These are phyloP conservation scores for Enteromius paludinosus DNA, from an alignment of 2,797 vertebrate genomes.

Conservation along the genomic window DNA sequence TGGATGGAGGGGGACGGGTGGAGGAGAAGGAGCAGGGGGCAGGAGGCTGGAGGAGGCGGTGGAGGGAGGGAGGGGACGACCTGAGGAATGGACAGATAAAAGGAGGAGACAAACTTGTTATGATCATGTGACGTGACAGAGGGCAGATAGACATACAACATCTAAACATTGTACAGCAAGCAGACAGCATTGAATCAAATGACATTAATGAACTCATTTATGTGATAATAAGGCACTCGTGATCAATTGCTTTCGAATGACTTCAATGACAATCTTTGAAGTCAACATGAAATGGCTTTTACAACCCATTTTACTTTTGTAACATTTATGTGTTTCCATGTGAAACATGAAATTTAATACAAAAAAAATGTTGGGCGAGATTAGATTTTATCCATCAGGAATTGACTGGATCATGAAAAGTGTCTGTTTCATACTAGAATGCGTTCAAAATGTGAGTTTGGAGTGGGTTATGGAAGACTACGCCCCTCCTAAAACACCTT, in stretches of 20 bases:
- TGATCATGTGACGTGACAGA: conserved; percentile 60
- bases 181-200: not conserved
- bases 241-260: not conserved
- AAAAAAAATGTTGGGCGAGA: not conserved
- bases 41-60: conserved; percentile 93
- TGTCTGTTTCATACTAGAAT: not conserved
- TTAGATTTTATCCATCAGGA: not conserved
- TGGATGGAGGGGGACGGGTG: conserved; percentile 90
- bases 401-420: conserved; percentile 17
- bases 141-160: not conserved
- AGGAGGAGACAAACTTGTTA: conserved; percentile 86
- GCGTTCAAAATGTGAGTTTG: conserved; percentile 21
- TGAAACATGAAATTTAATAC: conserved; percentile 14
- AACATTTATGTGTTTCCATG: not conserved
- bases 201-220: not conserved
- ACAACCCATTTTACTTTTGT: not conserved
- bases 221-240: not conserved
- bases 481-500: conserved; percentile 4
- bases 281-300: not conserved
- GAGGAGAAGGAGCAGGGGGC: conserved; percentile 89
- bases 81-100: conserved; percentile 87
- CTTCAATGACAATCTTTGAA: not conserved
- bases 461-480: not conserved
- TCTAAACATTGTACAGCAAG: not conserved
- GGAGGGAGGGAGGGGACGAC: conserved; percentile 97